These are phyloP conservation scores for Strigamia crassipes DNA, from an alignment of 2,888 invertebrate species.

Conservation along the genomic window DNA sequence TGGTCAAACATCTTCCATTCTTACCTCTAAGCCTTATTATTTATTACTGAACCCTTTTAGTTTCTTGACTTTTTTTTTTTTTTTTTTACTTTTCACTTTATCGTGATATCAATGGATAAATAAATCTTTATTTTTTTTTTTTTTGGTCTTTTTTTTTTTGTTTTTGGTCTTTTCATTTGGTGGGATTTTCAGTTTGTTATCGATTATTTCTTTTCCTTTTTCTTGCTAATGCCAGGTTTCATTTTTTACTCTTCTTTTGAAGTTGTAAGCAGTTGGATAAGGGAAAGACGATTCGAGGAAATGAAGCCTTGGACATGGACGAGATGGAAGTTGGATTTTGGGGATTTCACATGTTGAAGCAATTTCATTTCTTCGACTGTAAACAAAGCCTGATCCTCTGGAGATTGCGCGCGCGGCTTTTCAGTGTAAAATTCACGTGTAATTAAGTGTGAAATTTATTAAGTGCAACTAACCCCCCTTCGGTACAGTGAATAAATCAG, in stretches of 20 bases:
- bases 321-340: conserved; percentile 16
- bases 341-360: conserved; percentile 17
- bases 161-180: not conserved
- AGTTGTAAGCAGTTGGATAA: conserved; percentile 21
- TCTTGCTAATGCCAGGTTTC: not conserved
- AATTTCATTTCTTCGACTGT: conserved; percentile 15
- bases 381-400: conserved; percentile 16
- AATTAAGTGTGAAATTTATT: conserved; percentile 21
- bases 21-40: not conserved
- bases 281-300: conserved; percentile 8
- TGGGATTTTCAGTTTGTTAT: conserved; percentile 16
- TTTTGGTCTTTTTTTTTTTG: not conserved
- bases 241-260: conserved; percentile 11
- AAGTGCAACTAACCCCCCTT: not conserved
- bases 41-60: conserved; percentile 17
- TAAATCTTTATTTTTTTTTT: not conserved
- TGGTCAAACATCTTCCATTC: not conserved
- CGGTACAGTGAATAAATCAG: not conserved
- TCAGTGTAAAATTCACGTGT: not conserved
- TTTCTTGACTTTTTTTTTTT: not conserved
- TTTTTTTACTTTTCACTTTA: not conserved
- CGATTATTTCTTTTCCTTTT: not conserved
- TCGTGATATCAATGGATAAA: not conserved
- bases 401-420: not conserved
- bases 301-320: conserved; percentile 13